Percentiles rank a stretch among this genome's conserved stretches.
phyloP scores from a whole-genome alignment of 2,888 invertebrate species.

The Standfussiana lucernea region DNA sequence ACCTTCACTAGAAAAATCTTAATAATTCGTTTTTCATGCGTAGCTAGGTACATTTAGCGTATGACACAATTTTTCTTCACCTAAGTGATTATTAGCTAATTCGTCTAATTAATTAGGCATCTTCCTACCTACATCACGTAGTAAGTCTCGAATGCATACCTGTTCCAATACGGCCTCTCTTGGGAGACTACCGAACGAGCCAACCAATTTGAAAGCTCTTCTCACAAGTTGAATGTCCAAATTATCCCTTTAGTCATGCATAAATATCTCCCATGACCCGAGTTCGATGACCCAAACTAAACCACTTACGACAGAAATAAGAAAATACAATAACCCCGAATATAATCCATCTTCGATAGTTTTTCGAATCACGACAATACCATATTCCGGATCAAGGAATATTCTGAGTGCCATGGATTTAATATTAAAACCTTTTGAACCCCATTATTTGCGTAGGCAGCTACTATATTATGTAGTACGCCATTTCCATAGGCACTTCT shows the following conservation, averaged over 20 bases:
- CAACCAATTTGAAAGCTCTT: constrained; percentile 16
- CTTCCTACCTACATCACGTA: background rate
- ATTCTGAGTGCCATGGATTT: background rate
- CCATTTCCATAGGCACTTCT: constrained; percentile 30
- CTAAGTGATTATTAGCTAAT: background rate
- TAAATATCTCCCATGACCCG: constrained; percentile 25
- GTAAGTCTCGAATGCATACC: background rate
- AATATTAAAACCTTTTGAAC: constrained; percentile 25
- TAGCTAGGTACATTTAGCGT: background rate
- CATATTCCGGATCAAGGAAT: constrained; percentile 19
- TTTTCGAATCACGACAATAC: background rate
- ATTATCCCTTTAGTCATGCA: constrained; percentile 39
- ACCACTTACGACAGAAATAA: background rate
- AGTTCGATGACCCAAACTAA: constrained; percentile 22
- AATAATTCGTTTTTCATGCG: background rate
- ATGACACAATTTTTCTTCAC: background rate
- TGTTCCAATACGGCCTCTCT: background rate
- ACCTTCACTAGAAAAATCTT: background rate
- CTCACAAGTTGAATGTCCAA: constrained; percentile 13
- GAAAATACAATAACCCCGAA: background rate
- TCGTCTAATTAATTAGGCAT: background rate
- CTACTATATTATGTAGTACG: constrained; percentile 36
- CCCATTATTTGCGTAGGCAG: constrained; percentile 16
- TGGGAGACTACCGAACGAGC: background rate
- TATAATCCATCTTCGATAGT: background rate